phyloP scores from a whole-genome alignment of 30 jellyfish, hydroid and myxozoan species.

The Aurelia sp. region DNA sequence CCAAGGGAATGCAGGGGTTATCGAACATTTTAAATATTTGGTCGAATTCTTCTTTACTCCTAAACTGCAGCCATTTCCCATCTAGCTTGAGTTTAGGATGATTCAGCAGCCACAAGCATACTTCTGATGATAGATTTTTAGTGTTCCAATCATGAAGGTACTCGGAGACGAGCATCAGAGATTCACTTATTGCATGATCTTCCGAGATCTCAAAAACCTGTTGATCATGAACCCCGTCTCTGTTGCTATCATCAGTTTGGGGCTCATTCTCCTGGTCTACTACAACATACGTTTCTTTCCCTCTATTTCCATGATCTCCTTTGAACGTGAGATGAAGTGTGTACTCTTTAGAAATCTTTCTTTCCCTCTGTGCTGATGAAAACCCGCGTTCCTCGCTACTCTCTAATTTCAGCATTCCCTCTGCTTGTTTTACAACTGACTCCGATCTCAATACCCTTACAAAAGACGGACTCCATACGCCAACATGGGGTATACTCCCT shows the following conservation, averaged over 20 bases:
- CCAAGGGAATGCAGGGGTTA: slow-evolving; percentile 55
- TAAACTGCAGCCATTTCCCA: slow-evolving; percentile 33
- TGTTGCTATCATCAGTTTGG: neutral
- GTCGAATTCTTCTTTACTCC: slow-evolving; percentile 21
- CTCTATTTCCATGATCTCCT: slow-evolving; percentile 39
- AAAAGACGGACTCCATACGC: slow-evolving; percentile 90
- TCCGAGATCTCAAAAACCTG: neutral
- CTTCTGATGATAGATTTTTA: slow-evolving; percentile 48
- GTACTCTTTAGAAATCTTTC: slow-evolving; percentile 36
- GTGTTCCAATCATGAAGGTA: slow-evolving; percentile 65
- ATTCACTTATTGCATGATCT: slow-evolving; percentile 27
- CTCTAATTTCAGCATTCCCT: slow-evolving; percentile 50
- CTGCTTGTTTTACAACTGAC: slow-evolving; percentile 84
- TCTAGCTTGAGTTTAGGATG: slow-evolving; percentile 26
- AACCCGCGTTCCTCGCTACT: neutral
- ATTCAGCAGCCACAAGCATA: slow-evolving; percentile 43
- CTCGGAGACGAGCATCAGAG: slow-evolving; percentile 36
- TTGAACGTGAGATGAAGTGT: slow-evolving; percentile 56
- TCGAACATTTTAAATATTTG: slow-evolving; percentile 42
- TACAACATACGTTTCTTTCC: slow-evolving; percentile 59
- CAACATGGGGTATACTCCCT: slow-evolving; percentile 85
- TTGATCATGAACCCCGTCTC: neutral
- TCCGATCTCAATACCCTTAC: slow-evolving; percentile 81
- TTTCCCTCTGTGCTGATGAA: neutral
- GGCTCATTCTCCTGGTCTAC: slow-evolving; percentile 61